A percentile compares a stretch with the other conserved stretches of the same genome.
Evolutionary conservation across 2,888 invertebrate species (phyloP).

Genomic region (Laothoe populi): DNA sequence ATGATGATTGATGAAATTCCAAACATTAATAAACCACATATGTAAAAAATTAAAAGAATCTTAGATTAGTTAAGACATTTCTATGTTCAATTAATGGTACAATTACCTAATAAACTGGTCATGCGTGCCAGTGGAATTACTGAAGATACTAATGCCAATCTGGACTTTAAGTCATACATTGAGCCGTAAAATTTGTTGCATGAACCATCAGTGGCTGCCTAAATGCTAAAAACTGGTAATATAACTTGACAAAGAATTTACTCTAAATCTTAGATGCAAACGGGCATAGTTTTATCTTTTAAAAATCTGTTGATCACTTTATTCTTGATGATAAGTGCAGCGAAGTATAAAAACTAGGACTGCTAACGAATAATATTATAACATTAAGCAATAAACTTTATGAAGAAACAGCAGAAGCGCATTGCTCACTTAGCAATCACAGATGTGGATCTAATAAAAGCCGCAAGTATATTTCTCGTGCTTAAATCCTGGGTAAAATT

Average conservation of each 20-base stretch:
- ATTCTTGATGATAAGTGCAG: not conserved
- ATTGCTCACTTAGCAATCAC: not conserved
- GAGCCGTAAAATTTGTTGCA: no score
- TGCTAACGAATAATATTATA: not conserved
- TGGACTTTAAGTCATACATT: no score
- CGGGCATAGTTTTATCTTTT: not conserved
- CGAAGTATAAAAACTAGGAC: not conserved
- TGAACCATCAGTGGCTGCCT: no score
- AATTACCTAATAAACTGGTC: not conserved
- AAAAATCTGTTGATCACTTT: not conserved
- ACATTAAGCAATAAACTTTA: not conserved
- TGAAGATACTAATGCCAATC: not conserved
- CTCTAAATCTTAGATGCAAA: no score
- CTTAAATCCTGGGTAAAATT: not conserved
- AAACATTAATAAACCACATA: not conserved
- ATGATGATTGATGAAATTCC: slow-evolving; percentile 12
- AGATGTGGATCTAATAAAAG: not conserved
- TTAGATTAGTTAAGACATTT: no score
- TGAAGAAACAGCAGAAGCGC: not conserved
- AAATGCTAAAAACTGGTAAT: no score
- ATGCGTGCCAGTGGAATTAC: not conserved
- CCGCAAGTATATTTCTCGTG: not conserved
- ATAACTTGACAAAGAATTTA: no score
- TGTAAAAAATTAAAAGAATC: not conserved
- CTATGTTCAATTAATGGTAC: no score